Conservation (phyloP, 2,797 vertebrate species). For the Tokudaia tokunoshimensis region DNA sequence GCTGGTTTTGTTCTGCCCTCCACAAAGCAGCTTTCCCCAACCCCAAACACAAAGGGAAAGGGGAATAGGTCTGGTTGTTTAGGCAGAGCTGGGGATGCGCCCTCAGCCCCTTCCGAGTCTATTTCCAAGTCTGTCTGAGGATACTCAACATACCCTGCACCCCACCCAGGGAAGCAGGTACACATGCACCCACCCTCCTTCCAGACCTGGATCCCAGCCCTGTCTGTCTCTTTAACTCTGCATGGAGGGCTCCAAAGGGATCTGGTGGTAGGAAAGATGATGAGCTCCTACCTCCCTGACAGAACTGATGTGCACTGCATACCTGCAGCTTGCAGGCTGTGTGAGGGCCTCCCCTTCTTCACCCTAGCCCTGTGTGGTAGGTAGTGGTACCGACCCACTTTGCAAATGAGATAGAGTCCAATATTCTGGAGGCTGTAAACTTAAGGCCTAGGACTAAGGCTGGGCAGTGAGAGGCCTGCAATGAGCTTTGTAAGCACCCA, state of each 20-base stretch:
- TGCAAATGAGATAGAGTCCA: background rate
- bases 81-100: background rate
- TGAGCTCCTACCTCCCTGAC: background rate
- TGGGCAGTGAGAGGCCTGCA: background rate
- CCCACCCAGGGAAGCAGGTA: background rate
- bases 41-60: background rate
- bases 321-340: background rate
- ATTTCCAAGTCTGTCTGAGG: background rate
- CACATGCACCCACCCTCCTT: too few species aligned
- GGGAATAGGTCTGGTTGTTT: background rate
- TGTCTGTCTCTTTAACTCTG: background rate
- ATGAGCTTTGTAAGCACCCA: background rate
- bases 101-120: background rate
- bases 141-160: background rate
- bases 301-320: background rate
- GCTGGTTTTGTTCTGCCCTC: background rate
- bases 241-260: background rate
- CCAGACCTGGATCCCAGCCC: background rate
- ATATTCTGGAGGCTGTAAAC: background rate
- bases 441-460: background rate
- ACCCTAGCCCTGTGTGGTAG: background rate
- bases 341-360: background rate
- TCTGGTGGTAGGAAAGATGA: background rate
- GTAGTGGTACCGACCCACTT: background rate
- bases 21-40: background rate